Evolutionary conservation across 2,113 vertebrate species (phyloP), one percentile per base, ranked within the genome.

Genomic region (Tiliqua scincoides): DNA sequence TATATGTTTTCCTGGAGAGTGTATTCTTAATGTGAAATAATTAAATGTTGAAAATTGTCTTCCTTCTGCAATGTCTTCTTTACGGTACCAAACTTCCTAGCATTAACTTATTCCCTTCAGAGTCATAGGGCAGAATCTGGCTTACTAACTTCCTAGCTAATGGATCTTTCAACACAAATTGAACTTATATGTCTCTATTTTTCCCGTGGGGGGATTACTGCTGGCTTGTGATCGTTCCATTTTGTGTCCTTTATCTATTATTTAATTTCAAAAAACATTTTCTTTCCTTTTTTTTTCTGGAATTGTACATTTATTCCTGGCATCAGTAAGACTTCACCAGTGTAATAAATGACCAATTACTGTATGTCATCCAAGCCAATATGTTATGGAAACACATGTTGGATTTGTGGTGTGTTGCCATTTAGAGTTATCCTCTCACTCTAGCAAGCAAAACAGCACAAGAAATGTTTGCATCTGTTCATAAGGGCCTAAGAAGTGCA

Each of bases 131-230:
- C 79, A 89, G 89, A 4, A 75, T 92, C 92, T 88, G 94, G 93
- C 93, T 95, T 93, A 87, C 90, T 83, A 90, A 92, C 94, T 96
- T 96, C 96, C 95, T 96, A 93, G 89, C 94, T 96, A 96, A 96
- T 96, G 95, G 95, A 91, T 93, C 90, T 91, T 87, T 91, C 92
- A 86, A 71, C 82, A 89, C 83, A 93, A 93, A 95, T 93, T 91
- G 7, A 93, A 89, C 87, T 92, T 94, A 84, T 88, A 59, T 67
- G 83, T 67, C 76, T 95, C 95, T 94, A 94, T 94, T 91, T 90
- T 85, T 93, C 94, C 90, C 94, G 85, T 21, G 90, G 94, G 94
- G 93, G 54, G 92, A 89, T 81, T 72, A 67, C 91, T 92, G 93
- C 91, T 92, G 93, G 92, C 88, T 88, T 91, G 73, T 85, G 72